Percentiles rank a stretch among this genome's conserved stretches.
Conservation (phyloP, 2,888 invertebrate genomes). For the Eupithecia exiguata region DNA sequence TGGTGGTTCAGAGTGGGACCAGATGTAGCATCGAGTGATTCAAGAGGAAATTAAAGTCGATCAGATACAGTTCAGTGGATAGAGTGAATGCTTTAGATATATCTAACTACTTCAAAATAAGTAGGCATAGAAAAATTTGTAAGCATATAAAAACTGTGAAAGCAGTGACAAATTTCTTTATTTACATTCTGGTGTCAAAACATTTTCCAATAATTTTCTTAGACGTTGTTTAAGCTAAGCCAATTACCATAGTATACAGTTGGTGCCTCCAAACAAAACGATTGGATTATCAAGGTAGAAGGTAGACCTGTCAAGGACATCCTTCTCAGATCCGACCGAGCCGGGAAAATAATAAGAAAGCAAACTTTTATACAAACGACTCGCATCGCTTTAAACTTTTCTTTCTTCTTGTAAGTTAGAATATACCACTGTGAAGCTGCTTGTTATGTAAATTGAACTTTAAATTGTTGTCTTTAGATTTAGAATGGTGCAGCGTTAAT, state of each 20-base stretch:
- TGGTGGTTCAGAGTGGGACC: no score
- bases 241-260: background rate
- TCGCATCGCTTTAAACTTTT: constrained; percentile 65
- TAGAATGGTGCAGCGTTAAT: background rate
- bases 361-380: constrained; percentile 72
- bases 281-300: constrained; percentile 41
- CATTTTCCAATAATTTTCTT: no score
- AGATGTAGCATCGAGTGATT: no score
- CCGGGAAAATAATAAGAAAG: constrained; percentile 54
- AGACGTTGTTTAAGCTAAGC: background rate
- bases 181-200: no score
- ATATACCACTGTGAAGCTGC: constrained; percentile 7
- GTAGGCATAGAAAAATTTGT: no score
- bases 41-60: no score
- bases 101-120: no score
- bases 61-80: no score
- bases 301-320: constrained; percentile 53
- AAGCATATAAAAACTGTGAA: no score
- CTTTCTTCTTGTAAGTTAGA: constrained; percentile 15
- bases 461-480: constrained; percentile 3
- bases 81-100: no score
- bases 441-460: constrained; percentile 10
- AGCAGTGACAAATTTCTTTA: no score
- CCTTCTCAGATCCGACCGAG: constrained; percentile 48
- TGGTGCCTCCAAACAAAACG: constrained; percentile 9